Evolutionary conservation across 37 sponge, comb jelly and placozoan genomes (phyloP).

Genomic region (Tethya wilhelma): DNA sequence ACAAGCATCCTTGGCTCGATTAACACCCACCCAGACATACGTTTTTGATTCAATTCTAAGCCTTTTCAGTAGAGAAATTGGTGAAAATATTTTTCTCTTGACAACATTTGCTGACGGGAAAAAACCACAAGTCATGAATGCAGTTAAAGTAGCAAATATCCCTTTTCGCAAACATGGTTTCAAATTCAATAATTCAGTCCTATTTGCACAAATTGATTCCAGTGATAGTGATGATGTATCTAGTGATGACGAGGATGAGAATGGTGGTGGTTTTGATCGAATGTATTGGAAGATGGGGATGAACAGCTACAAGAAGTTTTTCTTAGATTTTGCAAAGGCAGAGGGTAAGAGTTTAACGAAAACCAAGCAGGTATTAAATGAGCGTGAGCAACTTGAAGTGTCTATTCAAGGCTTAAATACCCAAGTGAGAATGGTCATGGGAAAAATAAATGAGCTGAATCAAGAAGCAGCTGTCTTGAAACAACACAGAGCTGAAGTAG

Average conservation of each 20-base stretch:
- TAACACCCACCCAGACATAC: slow-evolving; percentile 59
- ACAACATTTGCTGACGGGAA: slow-evolving; percentile 72
- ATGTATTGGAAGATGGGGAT: slow-evolving; percentile 78
- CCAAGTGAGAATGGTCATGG: slow-evolving; percentile 29
- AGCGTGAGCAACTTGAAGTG: slow-evolving; percentile 59
- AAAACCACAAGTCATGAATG: slow-evolving; percentile 50
- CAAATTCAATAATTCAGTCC: slow-evolving; percentile 71
- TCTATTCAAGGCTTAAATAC: slow-evolving; percentile 47
- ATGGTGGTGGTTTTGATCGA: slow-evolving; percentile 20
- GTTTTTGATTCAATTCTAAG: slow-evolving; percentile 65
- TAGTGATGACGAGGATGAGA: not conserved
- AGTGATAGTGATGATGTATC: not conserved
- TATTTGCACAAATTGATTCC: slow-evolving; percentile 41
- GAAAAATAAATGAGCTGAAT: slow-evolving; percentile 43
- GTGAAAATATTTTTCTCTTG: slow-evolving; percentile 64
- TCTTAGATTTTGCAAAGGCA: slow-evolving; percentile 17
- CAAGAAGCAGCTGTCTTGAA: slow-evolving; percentile 40
- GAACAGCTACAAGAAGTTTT: slow-evolving; percentile 43
- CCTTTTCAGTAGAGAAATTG: slow-evolving; percentile 53
- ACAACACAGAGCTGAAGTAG: slow-evolving; percentile 42
- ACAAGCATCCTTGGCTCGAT: slow-evolving; percentile 55
- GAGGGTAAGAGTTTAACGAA: slow-evolving; percentile 32
- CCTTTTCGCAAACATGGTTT: slow-evolving; percentile 20
- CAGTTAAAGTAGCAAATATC: slow-evolving; percentile 60
- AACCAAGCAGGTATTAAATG: slow-evolving; percentile 57